phyloP scores from a whole-genome alignment of 2,113 vertebrate species.

The Naja naja region DNA sequence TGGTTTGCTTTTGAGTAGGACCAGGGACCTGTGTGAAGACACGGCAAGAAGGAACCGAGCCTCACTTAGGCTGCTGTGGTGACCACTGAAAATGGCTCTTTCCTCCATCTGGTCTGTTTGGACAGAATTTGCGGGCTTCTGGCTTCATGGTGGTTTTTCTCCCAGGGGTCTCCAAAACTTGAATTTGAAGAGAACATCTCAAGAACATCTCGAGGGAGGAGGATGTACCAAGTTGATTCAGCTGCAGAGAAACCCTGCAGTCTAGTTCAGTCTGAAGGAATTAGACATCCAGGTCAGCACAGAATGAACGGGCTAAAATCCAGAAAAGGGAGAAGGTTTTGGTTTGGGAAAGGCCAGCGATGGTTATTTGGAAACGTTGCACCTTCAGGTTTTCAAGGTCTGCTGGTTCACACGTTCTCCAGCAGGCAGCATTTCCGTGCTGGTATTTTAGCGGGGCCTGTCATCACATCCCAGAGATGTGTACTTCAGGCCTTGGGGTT shows the following conservation, averaged over 20 bases:
- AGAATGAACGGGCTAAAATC: not conserved
- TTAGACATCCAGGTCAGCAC: not conserved
- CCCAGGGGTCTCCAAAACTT: not conserved
- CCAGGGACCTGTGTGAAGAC: not conserved
- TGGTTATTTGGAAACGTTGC: not conserved
- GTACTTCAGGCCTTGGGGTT: not conserved
- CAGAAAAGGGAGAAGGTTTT: not conserved
- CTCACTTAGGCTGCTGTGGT: not conserved
- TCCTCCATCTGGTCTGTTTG: not conserved
- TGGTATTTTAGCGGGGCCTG: not conserved
- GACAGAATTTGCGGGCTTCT: not conserved
- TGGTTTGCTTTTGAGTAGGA: not conserved
- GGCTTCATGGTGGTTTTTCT: not conserved
- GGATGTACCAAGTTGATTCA: not conserved
- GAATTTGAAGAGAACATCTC: not conserved
- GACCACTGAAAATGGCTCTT: not conserved
- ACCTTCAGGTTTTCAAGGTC: not conserved
- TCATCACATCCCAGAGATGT: not conserved
- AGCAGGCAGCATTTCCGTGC: not conserved
- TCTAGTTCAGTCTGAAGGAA: not conserved
- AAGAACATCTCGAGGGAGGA: not conserved
- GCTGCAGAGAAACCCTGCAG: rapidly evolving
- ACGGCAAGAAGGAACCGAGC: not conserved
- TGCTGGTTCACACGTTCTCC: not conserved
- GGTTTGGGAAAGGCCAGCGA: not conserved